Evolutionary conservation across 2,113 vertebrate species (phyloP), one percentile per base, ranked within the genome.

Genomic region (Ariopsis seemanni): DNA sequence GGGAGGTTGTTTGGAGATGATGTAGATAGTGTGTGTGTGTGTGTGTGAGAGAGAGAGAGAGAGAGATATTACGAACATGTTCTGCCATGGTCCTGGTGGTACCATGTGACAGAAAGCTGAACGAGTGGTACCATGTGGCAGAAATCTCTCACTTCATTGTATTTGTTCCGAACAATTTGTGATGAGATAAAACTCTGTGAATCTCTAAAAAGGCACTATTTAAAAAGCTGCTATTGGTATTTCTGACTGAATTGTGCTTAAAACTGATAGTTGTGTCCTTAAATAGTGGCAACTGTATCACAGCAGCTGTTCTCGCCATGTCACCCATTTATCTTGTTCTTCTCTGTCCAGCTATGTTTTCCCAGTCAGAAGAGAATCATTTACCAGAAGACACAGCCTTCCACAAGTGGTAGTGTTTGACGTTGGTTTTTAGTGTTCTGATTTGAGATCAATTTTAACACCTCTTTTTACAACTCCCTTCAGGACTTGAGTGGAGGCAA

Each of bases 201-300:
- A 9, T 79, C n/a, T 34, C 9, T 52, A 75, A 60, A 20, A 55
- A 69, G 4, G 7, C 15, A n/a, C 30, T 78, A 48, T 30, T 7
- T 86, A 67, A 57, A 42, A 53, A 69, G n/a, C 50, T 48, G 52
- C 6, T 81, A 30, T 48, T 30, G 27, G 62, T 69, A 69, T 69
- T 69, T 34, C 50, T 27, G 48, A 42, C 50, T 69, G 62, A 69
- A 48, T 53, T n/a, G 27, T n/a, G 2, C 48, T 42, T 63, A 14
- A 14, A 53, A 34, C 50, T 71, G 87, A 87, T 80, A 42, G 87
- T 63, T 81, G 17, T 83, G 62, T 74, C 58, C 83, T 53, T 92
- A 74, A 85, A 81, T 83, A 88, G 84, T 86, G 71, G 60, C 81
- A 87, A 74, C n/a, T 83, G 69, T 83, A 77, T 83, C 81, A 42